These are phyloP conservation scores for Ganaspis brasiliensis DNA, from an alignment of 2,888 invertebrate species.

Conservation along the genomic window DNA sequence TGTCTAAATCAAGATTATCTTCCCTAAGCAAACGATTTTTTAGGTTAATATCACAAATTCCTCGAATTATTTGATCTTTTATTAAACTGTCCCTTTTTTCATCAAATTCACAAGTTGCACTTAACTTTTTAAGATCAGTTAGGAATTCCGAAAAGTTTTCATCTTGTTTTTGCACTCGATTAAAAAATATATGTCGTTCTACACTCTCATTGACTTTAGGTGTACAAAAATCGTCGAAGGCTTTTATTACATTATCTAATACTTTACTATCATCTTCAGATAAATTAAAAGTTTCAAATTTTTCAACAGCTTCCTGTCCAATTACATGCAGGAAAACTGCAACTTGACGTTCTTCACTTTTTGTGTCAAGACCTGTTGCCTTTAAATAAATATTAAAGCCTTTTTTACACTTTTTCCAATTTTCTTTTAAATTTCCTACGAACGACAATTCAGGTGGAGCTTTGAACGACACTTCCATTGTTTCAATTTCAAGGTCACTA, in stretches of 20 bases:
- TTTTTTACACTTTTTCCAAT: slow-evolving; percentile 63
- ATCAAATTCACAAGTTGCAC: slow-evolving; percentile 21
- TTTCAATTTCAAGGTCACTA: no score
- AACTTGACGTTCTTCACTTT: no score
- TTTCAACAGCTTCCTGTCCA: no score
- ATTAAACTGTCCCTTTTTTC: neutral
- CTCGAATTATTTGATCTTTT: neutral
- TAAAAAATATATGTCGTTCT: slow-evolving; percentile 61
- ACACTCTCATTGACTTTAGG: slow-evolving; percentile 39
- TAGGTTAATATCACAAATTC: slow-evolving; percentile 45
- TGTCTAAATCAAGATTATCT: slow-evolving; percentile 54
- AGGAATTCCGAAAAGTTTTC: slow-evolving; percentile 60
- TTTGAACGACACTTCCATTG: slow-evolving; percentile 5
- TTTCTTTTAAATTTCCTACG: slow-evolving; percentile 55
- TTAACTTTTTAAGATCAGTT: slow-evolving; percentile 62
- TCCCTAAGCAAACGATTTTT: slow-evolving; percentile 62
- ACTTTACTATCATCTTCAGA: no score
- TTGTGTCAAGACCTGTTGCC: slow-evolving; percentile 43
- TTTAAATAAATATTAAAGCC: slow-evolving; percentile 60
- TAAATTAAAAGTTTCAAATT: no score
- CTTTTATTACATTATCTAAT: no score
- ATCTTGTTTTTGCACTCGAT: slow-evolving; percentile 48
- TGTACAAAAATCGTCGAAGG: neutral
- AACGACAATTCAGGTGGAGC: slow-evolving; percentile 47
- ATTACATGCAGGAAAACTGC: no score